Percentiles rank a stretch among this genome's conserved stretches.
phyloP scores from a whole-genome alignment of 35 echinoderm and acorn worm genomes.

The Apostichopus californicus region DNA sequence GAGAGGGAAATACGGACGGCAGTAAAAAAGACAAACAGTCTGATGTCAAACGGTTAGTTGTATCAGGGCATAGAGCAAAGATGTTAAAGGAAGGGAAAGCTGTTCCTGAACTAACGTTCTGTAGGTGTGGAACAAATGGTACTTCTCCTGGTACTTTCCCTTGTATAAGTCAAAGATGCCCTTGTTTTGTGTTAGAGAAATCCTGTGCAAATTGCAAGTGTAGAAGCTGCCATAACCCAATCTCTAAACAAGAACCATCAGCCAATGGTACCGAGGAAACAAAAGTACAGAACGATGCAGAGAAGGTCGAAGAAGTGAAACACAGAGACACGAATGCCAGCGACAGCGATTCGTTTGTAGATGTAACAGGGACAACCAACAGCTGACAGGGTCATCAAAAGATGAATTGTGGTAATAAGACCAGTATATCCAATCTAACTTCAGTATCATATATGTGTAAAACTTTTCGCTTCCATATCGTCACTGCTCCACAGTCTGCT shows the following conservation, averaged over 20 bases:
- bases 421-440: not conserved
- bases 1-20: not conserved
- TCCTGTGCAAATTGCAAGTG: slow-evolving; percentile 77
- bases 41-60: slow-evolving; percentile 52
- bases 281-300: not conserved
- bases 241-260: not conserved
- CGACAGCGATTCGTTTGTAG: slow-evolving; percentile 44
- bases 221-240: slow-evolving; percentile 86
- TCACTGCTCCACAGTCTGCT: too few species aligned
- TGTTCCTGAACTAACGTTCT: slow-evolving; percentile 58
- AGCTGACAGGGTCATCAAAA: slow-evolving; percentile 24
- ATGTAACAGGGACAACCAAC: slow-evolving; percentile 45
- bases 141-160: slow-evolving; percentile 66
- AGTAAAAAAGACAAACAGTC: not conserved
- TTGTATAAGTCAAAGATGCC: slow-evolving; percentile 78
- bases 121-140: slow-evolving; percentile 85
- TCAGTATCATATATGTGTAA: not conserved
- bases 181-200: slow-evolving; percentile 78
- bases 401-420: not conserved
- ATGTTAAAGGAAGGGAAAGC: slow-evolving; percentile 68
- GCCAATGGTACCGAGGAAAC: slow-evolving; percentile 28
- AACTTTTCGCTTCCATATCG: too few species aligned
- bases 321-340: slow-evolving; percentile 17
- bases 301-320: slow-evolving; percentile 21
- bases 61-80: slow-evolving; percentile 83